Base-by-base conservation (phyloP, 2,888 invertebrate species). In the Halictus ligatus region DNA sequence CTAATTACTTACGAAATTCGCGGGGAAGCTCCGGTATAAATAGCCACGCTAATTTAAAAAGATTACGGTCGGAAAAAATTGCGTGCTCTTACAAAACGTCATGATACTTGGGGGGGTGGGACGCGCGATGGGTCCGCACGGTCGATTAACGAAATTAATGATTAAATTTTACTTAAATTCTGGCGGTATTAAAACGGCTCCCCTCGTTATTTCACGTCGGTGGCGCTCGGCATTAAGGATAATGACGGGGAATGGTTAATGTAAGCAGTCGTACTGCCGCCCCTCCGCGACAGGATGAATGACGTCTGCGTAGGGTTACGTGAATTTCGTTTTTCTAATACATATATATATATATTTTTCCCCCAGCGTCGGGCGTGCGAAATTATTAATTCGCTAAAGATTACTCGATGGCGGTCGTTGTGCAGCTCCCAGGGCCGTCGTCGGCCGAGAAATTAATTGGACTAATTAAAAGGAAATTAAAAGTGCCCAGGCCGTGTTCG, bases 401-500 rank as follows among this genome's bases (percentile, higher is more conserved):
- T 90, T 86, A 73, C 73, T 88, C 75, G 81, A 84, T 75, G 75
- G 73, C 76, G 75, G 46, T 58, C 77, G 80, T 29, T 15, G 64
- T 7, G 64, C 29, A 15, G 25, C 60, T 7, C 29, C 25, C 72
- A n/a, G 48, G 15, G 54, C 67, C 35, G 35, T 35, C 35, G 79
- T 25, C 77, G 21, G 72, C 50, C 74, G 83, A 80, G 77, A 85
- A 89, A 90, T 88, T 88, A 91, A 92, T 89, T 80, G 85, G 74
- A 75, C 86, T 90, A 91, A 92, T 91, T 92, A 91, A 91, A 91
- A 87, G 91, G 88, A 90, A 91, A 91, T 90, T 90, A 89, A 91
- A 91, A 92, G 84, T 88, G 81, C 83, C 89, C 84, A 74, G 81
- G 82, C 87, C 85, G 74, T 79, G 35, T 76, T 48, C 74, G 76